Evolutionary conservation across 2,888 invertebrate genomes (phyloP).

Genomic region (Andricus quercusramuli): DNA sequence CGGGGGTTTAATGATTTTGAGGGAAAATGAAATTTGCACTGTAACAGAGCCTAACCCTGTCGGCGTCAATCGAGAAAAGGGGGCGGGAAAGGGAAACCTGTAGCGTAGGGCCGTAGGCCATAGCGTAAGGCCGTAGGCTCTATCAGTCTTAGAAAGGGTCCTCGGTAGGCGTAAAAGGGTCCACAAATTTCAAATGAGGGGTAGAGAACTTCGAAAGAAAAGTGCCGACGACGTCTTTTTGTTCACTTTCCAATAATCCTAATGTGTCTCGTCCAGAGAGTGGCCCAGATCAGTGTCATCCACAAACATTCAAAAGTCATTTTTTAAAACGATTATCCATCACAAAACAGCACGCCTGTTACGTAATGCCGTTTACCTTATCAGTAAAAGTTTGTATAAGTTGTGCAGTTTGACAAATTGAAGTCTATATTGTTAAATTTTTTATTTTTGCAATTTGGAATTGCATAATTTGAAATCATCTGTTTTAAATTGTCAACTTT

Average conservation of each 20-base stretch:
- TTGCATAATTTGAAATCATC: too few species aligned
- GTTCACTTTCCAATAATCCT: slow-evolving; percentile 17
- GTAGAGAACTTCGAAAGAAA: slow-evolving; percentile 14
- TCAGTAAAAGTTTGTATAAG: too few species aligned
- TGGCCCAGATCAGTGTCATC: background rate
- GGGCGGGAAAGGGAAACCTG: background rate
- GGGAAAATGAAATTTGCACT: slow-evolving; percentile 29
- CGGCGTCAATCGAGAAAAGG: slow-evolving; percentile 6
- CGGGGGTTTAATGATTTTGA: slow-evolving; percentile 15
- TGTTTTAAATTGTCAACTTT: too few species aligned
- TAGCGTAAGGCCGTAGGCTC: background rate
- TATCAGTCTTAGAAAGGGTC: background rate
- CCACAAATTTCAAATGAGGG: background rate
- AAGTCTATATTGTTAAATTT: too few species aligned
- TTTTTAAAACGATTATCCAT: background rate
- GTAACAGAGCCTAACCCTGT: slow-evolving; percentile 22
- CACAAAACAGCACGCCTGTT: background rate
- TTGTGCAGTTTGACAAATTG: too few species aligned
- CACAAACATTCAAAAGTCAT: background rate
- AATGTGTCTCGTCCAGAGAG: background rate
- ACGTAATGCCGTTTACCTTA: background rate
- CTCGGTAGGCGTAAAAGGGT: slow-evolving; percentile 22
- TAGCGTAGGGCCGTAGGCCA: background rate
- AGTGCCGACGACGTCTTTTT: slow-evolving; percentile 8
- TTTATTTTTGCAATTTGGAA: too few species aligned